Evolutionary conservation across 2,888 invertebrate species (phyloP).

Genomic region (Athalia rosae): DNA sequence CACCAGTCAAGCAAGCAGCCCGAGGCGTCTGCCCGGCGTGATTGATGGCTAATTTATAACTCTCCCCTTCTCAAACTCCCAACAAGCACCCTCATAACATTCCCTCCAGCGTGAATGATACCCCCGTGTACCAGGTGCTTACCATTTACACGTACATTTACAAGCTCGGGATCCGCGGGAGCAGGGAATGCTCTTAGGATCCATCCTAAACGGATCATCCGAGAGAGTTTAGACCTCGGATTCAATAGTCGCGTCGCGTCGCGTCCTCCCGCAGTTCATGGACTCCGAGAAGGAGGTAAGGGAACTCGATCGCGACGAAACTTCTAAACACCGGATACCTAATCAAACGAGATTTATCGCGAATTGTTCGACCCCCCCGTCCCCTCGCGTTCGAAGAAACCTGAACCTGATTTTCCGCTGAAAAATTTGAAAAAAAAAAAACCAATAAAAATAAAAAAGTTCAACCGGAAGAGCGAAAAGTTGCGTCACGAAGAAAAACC

Average conservation of each 20-base stretch:
- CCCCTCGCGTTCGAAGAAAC: no score
- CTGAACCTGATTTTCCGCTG: no score
- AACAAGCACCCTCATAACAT: conserved; percentile 43
- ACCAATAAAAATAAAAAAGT: no score
- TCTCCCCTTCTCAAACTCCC: conserved; percentile 42
- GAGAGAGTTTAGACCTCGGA: conserved; percentile 20
- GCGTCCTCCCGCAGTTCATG: background rate
- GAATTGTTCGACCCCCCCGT: no score
- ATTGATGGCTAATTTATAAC: conserved; percentile 46
- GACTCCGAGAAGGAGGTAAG: background rate
- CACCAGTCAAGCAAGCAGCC: conserved; percentile 31
- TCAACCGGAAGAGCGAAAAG: background rate
- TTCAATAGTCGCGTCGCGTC: background rate
- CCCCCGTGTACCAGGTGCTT: conserved; percentile 45
- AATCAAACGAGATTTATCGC: no score
- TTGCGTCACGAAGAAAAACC: background rate
- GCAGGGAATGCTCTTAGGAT: conserved; percentile 37
- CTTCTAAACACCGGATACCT: no score
- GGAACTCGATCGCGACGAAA: no score
- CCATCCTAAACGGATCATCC: conserved; percentile 37
- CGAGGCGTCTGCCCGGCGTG: conserved; percentile 38
- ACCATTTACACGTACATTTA: conserved; percentile 45
- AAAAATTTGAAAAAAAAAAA: no score
- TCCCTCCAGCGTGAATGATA: conserved; percentile 45
- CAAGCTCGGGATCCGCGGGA: conserved; percentile 24